Conservation (phyloP, 1,140 invertebrate genomes). For the Babylonia areolata region DNA sequence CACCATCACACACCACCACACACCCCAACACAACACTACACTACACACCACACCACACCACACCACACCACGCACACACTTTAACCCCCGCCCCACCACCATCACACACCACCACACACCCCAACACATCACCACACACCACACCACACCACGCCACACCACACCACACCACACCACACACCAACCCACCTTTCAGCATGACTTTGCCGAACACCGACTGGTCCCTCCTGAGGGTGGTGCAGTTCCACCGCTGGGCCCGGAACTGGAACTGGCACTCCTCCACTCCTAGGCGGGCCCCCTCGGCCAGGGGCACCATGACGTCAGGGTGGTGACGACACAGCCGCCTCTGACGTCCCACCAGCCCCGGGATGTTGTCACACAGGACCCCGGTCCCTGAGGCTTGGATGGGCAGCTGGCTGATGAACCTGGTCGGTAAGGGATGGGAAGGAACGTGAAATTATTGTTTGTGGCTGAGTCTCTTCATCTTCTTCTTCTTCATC, state of each 20-base stretch:
- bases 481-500: not conserved
- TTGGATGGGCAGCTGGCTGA: conserved; percentile 71
- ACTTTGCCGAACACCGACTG: conserved; percentile 73
- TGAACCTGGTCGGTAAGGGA: conserved; percentile 60
- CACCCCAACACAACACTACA: no score
- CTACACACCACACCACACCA: no score
- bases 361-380: conserved; percentile 74
- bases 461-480: no score
- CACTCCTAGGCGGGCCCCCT: conserved; percentile 78
- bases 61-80: no score
- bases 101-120: no score
- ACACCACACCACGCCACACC: not conserved
- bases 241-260: conserved; percentile 80
- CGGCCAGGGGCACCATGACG: conserved; percentile 77
- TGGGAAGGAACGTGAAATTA: no score
- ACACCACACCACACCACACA: not conserved
- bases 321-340: conserved; percentile 79
- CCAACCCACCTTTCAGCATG: conserved; percentile 69
- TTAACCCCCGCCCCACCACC: not conserved
- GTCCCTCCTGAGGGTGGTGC: conserved; percentile 71
- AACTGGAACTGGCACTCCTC: conserved; percentile 81
- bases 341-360: conserved; percentile 67
- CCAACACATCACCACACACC: no score
- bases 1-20: no score
- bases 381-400: conserved; percentile 67